phyloP scores from a whole-genome alignment of 92 coral and sea anemone species.

The Diadumene lineata region DNA sequence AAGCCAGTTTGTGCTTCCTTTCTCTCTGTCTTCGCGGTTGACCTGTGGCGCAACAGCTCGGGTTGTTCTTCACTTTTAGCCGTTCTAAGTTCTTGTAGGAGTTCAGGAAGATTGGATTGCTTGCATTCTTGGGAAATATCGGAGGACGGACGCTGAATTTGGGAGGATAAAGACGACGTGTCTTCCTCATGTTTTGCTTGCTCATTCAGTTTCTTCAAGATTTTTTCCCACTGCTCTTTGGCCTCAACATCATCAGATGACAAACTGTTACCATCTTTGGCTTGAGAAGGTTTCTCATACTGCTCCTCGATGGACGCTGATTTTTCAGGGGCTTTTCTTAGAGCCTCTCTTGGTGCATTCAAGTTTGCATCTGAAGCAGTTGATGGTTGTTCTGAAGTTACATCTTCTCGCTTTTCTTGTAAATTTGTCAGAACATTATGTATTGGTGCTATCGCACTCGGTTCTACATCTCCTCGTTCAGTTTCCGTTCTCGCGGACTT shows the following conservation, averaged over 20 bases:
- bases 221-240: constrained; percentile 7
- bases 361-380: background rate
- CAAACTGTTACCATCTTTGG: background rate
- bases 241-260: constrained; percentile 5
- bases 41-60: background rate
- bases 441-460: background rate
- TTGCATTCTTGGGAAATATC: background rate
- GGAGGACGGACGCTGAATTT: background rate
- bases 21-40: background rate
- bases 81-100: background rate
- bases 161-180: background rate
- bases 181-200: background rate
- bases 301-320: background rate
- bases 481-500: background rate
- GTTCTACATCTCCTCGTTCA: background rate
- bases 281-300: no score
- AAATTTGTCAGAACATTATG: background rate
- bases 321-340: background rate
- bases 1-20: background rate
- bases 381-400: background rate
- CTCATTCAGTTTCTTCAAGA: background rate
- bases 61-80: background rate
- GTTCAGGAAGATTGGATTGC: constrained; percentile 17
- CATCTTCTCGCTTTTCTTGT: background rate
- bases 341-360: background rate